These are phyloP conservation scores for Apostichopus parvimensis DNA, from an alignment of 35 echinoderm and acorn worm genomes.

Conservation along the genomic window DNA sequence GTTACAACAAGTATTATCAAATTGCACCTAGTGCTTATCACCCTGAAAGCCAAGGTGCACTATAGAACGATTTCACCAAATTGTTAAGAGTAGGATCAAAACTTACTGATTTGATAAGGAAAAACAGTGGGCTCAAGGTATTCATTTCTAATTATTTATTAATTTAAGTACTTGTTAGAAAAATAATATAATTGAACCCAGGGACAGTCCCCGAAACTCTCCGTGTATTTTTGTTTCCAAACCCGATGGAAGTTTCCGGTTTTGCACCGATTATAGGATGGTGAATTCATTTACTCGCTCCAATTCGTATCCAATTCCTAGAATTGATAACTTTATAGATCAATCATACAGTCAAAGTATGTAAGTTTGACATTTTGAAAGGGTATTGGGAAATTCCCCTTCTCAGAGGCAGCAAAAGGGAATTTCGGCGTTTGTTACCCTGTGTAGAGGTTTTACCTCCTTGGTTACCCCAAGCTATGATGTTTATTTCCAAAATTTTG, in stretches of 20 bases:
- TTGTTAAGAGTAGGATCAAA: conserved; percentile 19
- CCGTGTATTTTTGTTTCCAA: conserved; percentile 57
- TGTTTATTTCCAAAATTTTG: too few relatives aligned
- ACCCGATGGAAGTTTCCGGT: conserved; percentile 32
- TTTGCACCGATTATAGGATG: conserved; percentile 45
- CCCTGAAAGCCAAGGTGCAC: neutral
- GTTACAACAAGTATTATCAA: conserved; percentile 34
- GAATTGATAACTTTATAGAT: conserved; percentile 68
- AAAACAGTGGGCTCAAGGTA: conserved; percentile 67
- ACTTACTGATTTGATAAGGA: conserved; percentile 11
- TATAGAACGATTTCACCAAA: conserved; percentile 29
- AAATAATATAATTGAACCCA: conserved; percentile 55
- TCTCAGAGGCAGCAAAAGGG: conserved; percentile 58
- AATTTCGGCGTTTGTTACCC: conserved; percentile 70
- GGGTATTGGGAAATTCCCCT: conserved; percentile 76
- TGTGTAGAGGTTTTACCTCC: conserved; percentile 48
- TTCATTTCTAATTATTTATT: conserved; percentile 61
- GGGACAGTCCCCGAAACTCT: conserved; percentile 42
- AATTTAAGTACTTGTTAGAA: conserved; percentile 63
- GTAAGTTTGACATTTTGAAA: conserved; percentile 59
- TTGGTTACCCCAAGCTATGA: neutral
- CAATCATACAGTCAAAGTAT: conserved; percentile 42
- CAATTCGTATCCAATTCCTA: conserved; percentile 63
- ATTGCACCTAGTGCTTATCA: neutral
- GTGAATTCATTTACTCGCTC: conserved; percentile 57